Percentiles rank a stretch among this genome's conserved stretches.
phyloP scores from a whole-genome alignment of 2,113 vertebrate species.

The Monarcha castaneiventris region DNA sequence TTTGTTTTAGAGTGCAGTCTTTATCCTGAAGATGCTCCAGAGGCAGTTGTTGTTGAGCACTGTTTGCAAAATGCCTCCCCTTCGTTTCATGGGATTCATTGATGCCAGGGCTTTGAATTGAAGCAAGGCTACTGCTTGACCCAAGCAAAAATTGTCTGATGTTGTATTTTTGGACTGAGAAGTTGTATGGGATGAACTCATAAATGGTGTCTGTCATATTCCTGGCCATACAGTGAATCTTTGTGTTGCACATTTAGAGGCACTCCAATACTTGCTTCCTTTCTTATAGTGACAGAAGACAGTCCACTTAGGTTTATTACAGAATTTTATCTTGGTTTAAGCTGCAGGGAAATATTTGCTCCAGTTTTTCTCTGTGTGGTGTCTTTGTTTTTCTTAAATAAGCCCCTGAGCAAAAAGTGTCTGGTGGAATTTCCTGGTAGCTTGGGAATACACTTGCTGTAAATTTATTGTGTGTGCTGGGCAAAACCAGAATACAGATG shows the following conservation, averaged over 20 bases:
- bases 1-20: background rate
- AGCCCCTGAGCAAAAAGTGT: background rate
- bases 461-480: background rate
- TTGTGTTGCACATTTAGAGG: background rate
- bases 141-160: background rate
- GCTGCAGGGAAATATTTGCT: background rate
- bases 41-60: background rate
- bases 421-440: conserved; percentile 17
- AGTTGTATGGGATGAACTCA: background rate
- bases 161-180: background rate
- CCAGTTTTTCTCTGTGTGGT: background rate
- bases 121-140: background rate
- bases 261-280: background rate
- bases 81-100: background rate
- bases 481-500: background rate
- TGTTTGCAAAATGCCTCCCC: background rate
- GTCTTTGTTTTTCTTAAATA: conserved; percentile 32
- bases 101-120: background rate
- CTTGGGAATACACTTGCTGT: background rate
- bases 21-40: background rate
- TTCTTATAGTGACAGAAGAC: background rate
- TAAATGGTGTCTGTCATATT: background rate
- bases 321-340: background rate
- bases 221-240: background rate
- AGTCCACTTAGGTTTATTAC: background rate